A percentile compares a stretch with the other conserved stretches of the same genome.
These are phyloP conservation scores for Epizoanthus illoricatus DNA, from an alignment of 92 coral and sea anemone species.

Conservation along the genomic window DNA sequence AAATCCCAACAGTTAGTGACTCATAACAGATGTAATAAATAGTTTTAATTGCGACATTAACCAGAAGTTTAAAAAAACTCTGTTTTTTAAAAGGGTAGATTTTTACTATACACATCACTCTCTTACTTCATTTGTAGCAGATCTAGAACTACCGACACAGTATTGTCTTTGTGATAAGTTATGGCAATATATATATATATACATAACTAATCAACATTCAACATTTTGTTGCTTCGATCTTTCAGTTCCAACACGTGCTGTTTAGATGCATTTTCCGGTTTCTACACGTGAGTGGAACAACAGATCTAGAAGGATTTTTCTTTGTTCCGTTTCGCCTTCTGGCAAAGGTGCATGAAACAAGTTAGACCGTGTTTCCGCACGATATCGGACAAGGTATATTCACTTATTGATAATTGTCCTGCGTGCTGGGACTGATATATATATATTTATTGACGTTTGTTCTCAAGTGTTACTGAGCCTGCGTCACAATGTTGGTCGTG, in stretches of 20 bases:
- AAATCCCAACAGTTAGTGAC: too few relatives aligned
- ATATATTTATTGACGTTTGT: background rate
- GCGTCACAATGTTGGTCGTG: background rate
- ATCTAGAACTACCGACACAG: too few relatives aligned
- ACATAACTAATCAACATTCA: background rate
- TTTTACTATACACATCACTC: too few relatives aligned
- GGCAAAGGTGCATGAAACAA: background rate
- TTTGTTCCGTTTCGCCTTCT: background rate
- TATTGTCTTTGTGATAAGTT: too few relatives aligned
- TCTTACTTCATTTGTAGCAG: too few relatives aligned
- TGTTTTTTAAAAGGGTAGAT: too few relatives aligned
- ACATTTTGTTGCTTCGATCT: background rate
- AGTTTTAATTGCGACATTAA: too few relatives aligned
- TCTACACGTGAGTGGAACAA: slow-evolving; percentile 7
- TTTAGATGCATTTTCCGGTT: background rate
- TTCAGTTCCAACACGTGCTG: background rate
- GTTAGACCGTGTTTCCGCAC: background rate
- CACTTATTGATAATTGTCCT: background rate
- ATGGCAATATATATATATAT: too few relatives aligned
- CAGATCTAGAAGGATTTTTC: background rate
- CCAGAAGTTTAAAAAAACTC: too few relatives aligned
- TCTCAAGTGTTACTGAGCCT: background rate
- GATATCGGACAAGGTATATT: background rate
- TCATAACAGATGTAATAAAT: too few relatives aligned
- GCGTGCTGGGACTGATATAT: background rate